Conservation (phyloP, 1,140 invertebrate genomes). For the Lanistes nyassanus region DNA sequence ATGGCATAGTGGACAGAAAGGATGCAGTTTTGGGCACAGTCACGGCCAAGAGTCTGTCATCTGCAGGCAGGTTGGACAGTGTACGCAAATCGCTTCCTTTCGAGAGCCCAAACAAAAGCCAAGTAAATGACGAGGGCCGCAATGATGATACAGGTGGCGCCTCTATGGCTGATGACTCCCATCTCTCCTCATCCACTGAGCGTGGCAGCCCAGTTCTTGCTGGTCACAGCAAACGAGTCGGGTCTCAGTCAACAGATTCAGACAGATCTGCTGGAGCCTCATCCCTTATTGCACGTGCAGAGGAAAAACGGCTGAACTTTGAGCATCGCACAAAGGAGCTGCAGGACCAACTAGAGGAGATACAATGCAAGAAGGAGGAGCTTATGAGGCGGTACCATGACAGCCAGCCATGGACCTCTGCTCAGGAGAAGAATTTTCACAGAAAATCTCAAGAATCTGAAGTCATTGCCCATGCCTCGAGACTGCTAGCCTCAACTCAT, state of each 20-base stretch:
- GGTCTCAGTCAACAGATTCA: background rate
- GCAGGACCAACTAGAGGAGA: conserved; percentile 48
- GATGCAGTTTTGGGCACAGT: no score
- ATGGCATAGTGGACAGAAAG: no score
- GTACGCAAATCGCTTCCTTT: conserved; percentile 51
- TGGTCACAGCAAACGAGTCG: background rate
- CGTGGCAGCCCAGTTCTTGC: conserved; percentile 48
- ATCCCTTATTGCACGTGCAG: conserved; percentile 36
- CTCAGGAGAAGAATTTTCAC: conserved; percentile 35
- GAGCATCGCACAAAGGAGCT: conserved; percentile 49
- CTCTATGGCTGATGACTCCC: conserved; percentile 25
- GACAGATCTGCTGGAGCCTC: conserved; percentile 37
- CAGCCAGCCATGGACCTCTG: conserved; percentile 35
- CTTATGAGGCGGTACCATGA: conserved; percentile 50
- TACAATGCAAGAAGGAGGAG: conserved; percentile 55
- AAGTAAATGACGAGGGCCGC: background rate
- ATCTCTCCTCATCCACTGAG: conserved; percentile 46
- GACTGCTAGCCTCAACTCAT: no score
- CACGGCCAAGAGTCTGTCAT: no score
- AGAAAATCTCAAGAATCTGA: conserved; percentile 29
- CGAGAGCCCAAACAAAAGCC: conserved; percentile 28
- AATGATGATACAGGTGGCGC: background rate
- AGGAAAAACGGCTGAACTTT: conserved; percentile 37
- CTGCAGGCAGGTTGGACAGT: conserved; percentile 37
- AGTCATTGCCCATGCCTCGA: background rate